Conservation (phyloP, 2,797 vertebrate species). For the Chiroxiphia lanceolata region DNA sequence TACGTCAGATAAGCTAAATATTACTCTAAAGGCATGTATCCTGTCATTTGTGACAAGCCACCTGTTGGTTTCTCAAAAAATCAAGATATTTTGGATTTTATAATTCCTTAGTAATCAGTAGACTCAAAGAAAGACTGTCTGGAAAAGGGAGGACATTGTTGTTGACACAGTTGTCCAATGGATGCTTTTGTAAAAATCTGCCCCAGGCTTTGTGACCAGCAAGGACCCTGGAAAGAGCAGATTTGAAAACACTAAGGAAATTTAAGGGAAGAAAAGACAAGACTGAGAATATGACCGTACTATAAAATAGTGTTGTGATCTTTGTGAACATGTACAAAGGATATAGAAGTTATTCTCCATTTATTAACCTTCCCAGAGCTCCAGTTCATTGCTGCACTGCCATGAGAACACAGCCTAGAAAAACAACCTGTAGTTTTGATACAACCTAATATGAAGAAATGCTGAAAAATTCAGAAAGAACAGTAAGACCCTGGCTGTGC, state of each 20-base stretch:
- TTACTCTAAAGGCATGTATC: neutral
- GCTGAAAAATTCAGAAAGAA: neutral
- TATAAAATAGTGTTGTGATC: neutral
- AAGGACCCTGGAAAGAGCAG: neutral
- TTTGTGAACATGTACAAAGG: neutral
- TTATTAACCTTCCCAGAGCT: neutral
- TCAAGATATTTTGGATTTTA: neutral
- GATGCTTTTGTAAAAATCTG: neutral
- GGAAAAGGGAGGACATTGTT: neutral
- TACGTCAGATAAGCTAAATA: neutral
- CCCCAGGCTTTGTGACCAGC: neutral
- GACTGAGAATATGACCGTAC: neutral
- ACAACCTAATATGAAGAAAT: neutral
- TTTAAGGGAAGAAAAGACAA: neutral
- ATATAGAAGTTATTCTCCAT: neutral
- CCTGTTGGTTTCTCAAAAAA: neutral
- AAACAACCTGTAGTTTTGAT: neutral
- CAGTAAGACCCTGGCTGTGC: accelerated
- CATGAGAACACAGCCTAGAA: neutral
- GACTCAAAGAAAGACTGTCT: neutral
- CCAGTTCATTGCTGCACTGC: neutral
- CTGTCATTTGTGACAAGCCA: neutral
- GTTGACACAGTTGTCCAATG: neutral
- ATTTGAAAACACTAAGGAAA: neutral
- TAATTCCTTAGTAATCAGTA: neutral